Percentiles rank a stretch among this genome's conserved stretches.
Evolutionary conservation across 2,797 vertebrate species (phyloP).

Genomic region (Anabas testudineus): DNA sequence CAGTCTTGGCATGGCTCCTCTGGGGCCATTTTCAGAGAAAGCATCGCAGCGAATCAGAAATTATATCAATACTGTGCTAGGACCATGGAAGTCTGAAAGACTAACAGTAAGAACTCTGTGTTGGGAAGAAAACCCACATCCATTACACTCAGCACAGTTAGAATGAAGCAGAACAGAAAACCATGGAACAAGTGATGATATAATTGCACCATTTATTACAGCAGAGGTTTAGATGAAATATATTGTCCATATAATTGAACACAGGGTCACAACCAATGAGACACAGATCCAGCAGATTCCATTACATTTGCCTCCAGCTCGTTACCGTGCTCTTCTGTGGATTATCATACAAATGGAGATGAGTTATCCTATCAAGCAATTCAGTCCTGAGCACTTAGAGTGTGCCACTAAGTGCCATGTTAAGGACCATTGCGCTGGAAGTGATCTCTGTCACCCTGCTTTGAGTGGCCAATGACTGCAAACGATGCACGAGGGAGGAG

Average conservation of each 20-base stretch:
- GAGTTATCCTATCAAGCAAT: conserved; percentile 72
- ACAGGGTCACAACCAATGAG: conserved; percentile 48
- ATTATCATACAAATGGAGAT: conserved; percentile 74
- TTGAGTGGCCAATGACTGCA: conserved; percentile 33
- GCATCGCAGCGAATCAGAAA: conserved; percentile 63
- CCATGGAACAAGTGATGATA: conserved; percentile 14
- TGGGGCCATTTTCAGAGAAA: conserved; percentile 68
- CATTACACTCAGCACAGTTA: background rate
- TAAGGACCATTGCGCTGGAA: conserved; percentile 67
- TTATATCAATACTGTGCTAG: conserved; percentile 54
- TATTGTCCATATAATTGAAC: conserved; percentile 46
- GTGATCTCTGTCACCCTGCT: conserved; percentile 52
- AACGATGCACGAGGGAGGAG: conserved; percentile 7
- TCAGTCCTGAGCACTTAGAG: conserved; percentile 56
- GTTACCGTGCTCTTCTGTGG: conserved; percentile 46
- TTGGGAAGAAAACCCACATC: conserved; percentile 6
- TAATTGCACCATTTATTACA: conserved; percentile 31
- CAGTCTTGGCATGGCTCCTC: conserved; percentile 74
- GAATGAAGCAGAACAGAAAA: conserved; percentile 9
- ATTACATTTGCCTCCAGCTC: conserved; percentile 49
- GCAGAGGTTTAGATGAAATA: conserved; percentile 44
- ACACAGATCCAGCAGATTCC: conserved; percentile 56
- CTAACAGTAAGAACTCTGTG: conserved; percentile 15
- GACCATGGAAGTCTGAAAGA: conserved; percentile 20
- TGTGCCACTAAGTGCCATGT: conserved; percentile 61